Conservation (phyloP, 2,113 vertebrate genomes). For the Turdus rufiventris region DNA sequence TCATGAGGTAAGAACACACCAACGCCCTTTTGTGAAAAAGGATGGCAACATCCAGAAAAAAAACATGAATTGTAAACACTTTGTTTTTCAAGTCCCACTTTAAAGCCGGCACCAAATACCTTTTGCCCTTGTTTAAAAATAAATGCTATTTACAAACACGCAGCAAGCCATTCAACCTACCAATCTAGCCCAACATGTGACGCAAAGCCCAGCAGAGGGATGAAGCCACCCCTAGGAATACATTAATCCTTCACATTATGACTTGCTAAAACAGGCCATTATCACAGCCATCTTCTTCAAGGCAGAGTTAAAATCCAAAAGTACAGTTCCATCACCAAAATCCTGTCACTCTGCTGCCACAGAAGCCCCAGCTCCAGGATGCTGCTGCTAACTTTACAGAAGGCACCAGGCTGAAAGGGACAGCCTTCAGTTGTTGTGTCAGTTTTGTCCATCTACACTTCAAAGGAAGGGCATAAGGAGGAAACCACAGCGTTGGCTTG, state of each 20-base stretch:
- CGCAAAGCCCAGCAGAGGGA: background rate
- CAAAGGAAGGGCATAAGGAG: background rate
- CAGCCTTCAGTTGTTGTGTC: background rate
- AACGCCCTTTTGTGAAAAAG: background rate
- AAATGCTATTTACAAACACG: background rate
- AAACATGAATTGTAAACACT: background rate
- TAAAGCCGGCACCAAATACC: background rate
- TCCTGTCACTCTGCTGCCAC: background rate
- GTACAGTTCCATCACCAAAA: background rate
- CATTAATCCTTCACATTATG: background rate
- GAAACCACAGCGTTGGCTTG: background rate
- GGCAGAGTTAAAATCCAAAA: background rate
- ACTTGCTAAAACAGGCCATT: background rate
- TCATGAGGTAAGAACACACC: fast-evolving
- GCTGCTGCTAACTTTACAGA: background rate
- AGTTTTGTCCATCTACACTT: background rate
- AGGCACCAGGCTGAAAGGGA: background rate
- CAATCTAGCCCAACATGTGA: background rate
- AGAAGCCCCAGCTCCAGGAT: background rate
- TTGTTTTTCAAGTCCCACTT: background rate
- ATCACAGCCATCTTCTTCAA: background rate
- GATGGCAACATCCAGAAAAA: fast-evolving
- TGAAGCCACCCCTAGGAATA: fast-evolving
- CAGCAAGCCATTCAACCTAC: background rate
- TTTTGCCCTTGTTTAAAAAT: background rate